A percentile compares a stretch with the other conserved stretches of the same genome.
Conservation (phyloP, 2,113 vertebrate species). For the Merops nubicus region DNA sequence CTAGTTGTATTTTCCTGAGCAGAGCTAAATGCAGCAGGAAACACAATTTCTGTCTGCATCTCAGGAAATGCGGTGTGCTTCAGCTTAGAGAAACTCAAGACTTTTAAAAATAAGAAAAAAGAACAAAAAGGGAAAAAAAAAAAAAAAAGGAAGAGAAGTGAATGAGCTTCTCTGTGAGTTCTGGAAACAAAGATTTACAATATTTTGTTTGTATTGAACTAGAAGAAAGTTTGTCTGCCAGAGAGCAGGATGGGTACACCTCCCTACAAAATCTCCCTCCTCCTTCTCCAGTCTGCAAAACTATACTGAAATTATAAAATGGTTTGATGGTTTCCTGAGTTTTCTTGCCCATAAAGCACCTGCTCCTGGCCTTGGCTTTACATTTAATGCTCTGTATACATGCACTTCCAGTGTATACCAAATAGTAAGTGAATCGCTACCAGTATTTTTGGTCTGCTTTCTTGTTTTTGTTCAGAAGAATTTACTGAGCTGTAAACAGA, state of each 20-base stretch:
- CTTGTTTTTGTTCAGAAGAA: background rate
- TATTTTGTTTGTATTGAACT: background rate
- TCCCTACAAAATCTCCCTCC: background rate
- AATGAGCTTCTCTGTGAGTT: background rate
- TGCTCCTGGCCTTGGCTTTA: background rate
- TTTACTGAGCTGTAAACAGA: too few relatives aligned
- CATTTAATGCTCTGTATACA: background rate
- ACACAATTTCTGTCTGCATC: background rate
- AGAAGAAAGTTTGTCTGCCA: background rate
- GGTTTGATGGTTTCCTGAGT: background rate
- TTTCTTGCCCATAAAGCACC: background rate
- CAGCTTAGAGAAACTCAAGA: background rate
- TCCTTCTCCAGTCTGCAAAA: background rate
- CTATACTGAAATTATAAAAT: background rate
- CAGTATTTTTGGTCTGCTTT: background rate
- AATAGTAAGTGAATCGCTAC: background rate
- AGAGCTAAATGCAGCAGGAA: background rate
- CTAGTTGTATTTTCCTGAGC: background rate
- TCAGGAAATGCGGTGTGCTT: background rate
- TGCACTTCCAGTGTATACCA: background rate
- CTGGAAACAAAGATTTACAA: background rate
- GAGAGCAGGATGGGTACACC: background rate
- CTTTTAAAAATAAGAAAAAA: background rate
- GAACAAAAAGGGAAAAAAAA: fast-evolving
- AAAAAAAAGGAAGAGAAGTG: background rate